phyloP scores from a whole-genome alignment of 2,113 vertebrate species.

The Boleophthalmus pectinirostris region DNA sequence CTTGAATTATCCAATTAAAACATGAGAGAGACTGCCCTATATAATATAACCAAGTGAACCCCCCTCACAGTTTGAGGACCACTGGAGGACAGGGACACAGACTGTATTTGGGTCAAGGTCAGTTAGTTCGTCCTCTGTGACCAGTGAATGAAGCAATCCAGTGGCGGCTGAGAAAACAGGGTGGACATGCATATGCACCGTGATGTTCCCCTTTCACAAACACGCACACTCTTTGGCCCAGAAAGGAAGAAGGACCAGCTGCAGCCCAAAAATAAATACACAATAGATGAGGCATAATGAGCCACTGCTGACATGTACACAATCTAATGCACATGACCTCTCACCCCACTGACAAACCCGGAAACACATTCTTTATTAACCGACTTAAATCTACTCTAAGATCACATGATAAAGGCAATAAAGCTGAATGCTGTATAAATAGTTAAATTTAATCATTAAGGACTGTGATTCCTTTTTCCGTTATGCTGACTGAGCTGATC shows the following conservation, averaged over 20 bases:
- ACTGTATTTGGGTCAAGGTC: constrained; percentile 53
- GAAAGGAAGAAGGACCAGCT: constrained; percentile 71
- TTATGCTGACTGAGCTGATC: background rate
- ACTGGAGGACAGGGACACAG: constrained; percentile 19
- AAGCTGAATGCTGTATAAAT: background rate
- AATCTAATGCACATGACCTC: constrained; percentile 31
- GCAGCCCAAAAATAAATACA: constrained; percentile 71
- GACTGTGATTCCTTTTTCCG: background rate
- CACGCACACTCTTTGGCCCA: constrained; percentile 16
- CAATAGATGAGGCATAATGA: constrained; percentile 61
- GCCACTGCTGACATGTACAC: constrained; percentile 61
- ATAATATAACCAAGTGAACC: background rate
- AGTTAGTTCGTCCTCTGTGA: constrained; percentile 42
- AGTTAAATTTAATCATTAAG: background rate
- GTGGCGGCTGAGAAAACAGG: constrained; percentile 64
- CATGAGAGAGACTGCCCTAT: background rate
- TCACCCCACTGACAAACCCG: background rate
- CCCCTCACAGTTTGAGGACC: background rate
- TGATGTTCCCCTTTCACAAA: constrained; percentile 18
- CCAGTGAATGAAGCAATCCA: constrained; percentile 42
- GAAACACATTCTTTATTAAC: background rate
- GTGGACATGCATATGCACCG: constrained; percentile 35
- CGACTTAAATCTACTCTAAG: background rate
- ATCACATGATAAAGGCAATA: background rate
- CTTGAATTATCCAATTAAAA: background rate